Conservation (phyloP, 2,113 vertebrate genomes). For the Isichthys henryi region DNA sequence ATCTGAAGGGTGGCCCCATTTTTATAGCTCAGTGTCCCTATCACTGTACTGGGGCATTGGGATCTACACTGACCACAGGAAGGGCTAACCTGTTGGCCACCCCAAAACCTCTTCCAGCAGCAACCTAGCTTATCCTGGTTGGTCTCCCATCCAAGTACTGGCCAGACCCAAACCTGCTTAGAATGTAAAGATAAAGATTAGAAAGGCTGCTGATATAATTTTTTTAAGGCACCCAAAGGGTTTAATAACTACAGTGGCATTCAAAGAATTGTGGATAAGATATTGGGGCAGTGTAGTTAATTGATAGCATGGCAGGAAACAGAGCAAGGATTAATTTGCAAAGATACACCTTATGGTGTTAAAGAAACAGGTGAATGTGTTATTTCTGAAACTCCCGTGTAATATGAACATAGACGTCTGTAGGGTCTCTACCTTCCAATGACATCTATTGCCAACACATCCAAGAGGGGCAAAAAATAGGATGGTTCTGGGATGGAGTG, state of each 20-base stretch:
- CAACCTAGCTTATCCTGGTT: too few species aligned
- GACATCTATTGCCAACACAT: background rate
- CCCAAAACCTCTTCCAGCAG: too few species aligned
- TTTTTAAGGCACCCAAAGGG: conserved; percentile 7
- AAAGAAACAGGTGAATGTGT: background rate
- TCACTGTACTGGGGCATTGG: too few species aligned
- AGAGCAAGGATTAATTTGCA: background rate
- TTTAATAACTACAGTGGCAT: background rate
- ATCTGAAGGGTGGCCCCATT: too few species aligned
- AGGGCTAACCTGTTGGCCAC: too few species aligned
- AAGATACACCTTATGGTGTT: background rate
- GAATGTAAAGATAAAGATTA: conserved; percentile 10
- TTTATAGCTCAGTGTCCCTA: too few species aligned
- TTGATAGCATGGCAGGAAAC: background rate
- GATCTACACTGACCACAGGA: too few species aligned
- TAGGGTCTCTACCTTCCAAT: background rate
- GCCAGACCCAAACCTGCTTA: too few species aligned
- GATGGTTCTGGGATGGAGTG: background rate
- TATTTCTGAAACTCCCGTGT: background rate
- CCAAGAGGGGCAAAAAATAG: background rate
- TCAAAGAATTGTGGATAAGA: background rate
- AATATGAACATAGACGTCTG: background rate
- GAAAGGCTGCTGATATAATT: background rate
- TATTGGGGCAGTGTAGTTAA: background rate
- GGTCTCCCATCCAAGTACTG: too few species aligned